Percentiles rank a stretch among this genome's conserved stretches.
Conservation (phyloP, 1,140 invertebrate genomes). For the Cheumatopsyche charites region DNA sequence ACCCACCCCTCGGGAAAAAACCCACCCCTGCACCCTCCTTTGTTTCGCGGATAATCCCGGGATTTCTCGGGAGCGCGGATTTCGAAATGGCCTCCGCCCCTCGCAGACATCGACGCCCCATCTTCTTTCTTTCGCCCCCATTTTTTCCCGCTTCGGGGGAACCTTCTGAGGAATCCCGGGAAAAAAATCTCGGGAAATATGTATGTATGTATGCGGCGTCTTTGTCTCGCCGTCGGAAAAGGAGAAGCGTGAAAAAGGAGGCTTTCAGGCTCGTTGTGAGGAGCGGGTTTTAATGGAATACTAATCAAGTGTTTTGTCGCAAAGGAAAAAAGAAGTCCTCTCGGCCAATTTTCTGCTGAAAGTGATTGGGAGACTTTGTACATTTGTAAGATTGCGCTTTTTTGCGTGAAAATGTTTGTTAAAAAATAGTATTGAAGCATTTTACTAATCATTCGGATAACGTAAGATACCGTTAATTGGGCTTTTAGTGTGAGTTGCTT, state of each 20-base stretch:
- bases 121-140: too few species aligned
- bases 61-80: conserved; percentile 4
- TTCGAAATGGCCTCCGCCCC: conserved; percentile 33
- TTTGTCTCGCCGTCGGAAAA: background rate
- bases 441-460: too few species aligned
- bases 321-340: background rate
- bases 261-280: conserved; percentile 34
- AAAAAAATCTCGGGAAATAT: too few species aligned
- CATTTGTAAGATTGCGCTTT: too few species aligned
- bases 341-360: too few species aligned
- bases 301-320: conserved; percentile 39
- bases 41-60: conserved; percentile 45
- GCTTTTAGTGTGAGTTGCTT: too few species aligned
- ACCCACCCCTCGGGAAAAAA: too few species aligned
- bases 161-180: too few species aligned
- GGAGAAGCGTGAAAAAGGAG: conserved; percentile 15
- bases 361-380: too few species aligned
- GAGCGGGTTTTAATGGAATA: conserved; percentile 39
- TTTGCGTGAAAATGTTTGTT: too few species aligned
- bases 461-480: too few species aligned
- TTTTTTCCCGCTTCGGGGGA: background rate
- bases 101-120: conserved; percentile 31
- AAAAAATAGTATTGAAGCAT: too few species aligned
- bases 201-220: background rate
- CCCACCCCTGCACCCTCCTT: conserved; percentile 29